Percentiles rank a stretch among this genome's conserved stretches.
These are phyloP conservation scores for Theonella swinhoei DNA, from an alignment of 37 sponge, comb jelly and placozoan genomes.

Conservation along the genomic window DNA sequence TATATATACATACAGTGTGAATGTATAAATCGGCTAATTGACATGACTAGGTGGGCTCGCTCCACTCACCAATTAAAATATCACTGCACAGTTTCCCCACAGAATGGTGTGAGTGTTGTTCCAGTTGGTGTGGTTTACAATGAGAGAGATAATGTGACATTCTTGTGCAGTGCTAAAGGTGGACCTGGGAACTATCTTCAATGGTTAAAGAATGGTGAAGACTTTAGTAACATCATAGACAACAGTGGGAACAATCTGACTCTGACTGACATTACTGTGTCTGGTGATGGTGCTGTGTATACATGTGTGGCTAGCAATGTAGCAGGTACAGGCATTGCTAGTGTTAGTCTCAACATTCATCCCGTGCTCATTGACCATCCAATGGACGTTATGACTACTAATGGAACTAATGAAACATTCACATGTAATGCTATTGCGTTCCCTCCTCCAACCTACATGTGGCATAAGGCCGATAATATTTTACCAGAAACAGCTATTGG, in stretches of 20 bases:
- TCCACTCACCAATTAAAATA: no score
- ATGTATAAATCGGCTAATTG: no score
- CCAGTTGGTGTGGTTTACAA: not conserved
- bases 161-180: constrained; percentile 21
- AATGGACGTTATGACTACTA: not conserved
- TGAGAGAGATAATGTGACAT: not conserved
- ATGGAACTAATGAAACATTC: constrained; percentile 12
- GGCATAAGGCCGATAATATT: constrained; percentile 14
- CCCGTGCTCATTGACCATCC: constrained; percentile 31
- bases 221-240: no score
- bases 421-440: constrained; percentile 53
- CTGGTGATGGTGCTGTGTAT: constrained; percentile 67
- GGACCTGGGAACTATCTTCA: constrained; percentile 17
- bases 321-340: constrained; percentile 40
- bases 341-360: constrained; percentile 12
- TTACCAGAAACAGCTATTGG: constrained; percentile 11
- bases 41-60: no score
- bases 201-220: no score
- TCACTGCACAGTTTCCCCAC: constrained; percentile 10
- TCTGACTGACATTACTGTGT: constrained; percentile 16
- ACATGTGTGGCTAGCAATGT: constrained; percentile 51
- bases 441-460: constrained; percentile 34
- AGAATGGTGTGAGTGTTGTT: constrained; percentile 2
- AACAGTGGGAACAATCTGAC: not conserved
- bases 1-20: no score